These are phyloP conservation scores for Drosophila lacicola DNA, from an alignment of 2,888 invertebrate genomes.

Conservation along the genomic window DNA sequence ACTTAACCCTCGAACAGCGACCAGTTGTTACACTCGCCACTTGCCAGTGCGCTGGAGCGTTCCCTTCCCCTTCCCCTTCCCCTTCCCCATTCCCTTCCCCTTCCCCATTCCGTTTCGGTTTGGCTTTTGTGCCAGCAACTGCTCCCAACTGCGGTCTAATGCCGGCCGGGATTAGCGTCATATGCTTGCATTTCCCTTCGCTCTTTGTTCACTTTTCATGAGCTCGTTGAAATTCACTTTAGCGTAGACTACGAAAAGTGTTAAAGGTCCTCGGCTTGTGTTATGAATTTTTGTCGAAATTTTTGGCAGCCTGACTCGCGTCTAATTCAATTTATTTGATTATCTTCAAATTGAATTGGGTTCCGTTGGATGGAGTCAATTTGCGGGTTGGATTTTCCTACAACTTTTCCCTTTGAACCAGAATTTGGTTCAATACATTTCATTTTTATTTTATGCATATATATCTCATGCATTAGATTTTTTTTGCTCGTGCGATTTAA, in stretches of 20 bases:
- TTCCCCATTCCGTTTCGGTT: conserved; percentile 4
- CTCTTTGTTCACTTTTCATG: conserved; percentile 78
- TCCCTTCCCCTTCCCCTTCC: too few species aligned
- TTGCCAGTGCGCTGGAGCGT: conserved; percentile 64
- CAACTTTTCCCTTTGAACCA: conserved; percentile 22
- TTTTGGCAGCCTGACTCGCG: conserved; percentile 70
- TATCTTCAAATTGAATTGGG: conserved; percentile 77
- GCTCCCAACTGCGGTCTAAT: conserved; percentile 79
- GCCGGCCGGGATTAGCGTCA: conserved; percentile 82
- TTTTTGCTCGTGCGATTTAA: conserved; percentile 15
- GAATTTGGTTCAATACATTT: conserved; percentile 2
- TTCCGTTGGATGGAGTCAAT: conserved; percentile 24
- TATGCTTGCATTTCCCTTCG: conserved; percentile 82
- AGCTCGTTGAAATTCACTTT: conserved; percentile 74
- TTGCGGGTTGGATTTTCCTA: conserved; percentile 19
- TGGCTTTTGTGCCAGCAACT: conserved; percentile 56
- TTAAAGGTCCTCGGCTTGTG: conserved; percentile 58
- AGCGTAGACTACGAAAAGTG: conserved; percentile 61
- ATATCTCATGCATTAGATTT: background rate
- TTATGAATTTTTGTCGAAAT: conserved; percentile 73
- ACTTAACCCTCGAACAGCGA: conserved; percentile 79
- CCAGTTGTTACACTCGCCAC: conserved; percentile 75
- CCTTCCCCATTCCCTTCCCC: background rate
- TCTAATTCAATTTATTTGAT: conserved; percentile 81
- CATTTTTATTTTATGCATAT: background rate